phyloP scores from a whole-genome alignment of 2,797 vertebrate species.

The Bothrops alternatus region DNA sequence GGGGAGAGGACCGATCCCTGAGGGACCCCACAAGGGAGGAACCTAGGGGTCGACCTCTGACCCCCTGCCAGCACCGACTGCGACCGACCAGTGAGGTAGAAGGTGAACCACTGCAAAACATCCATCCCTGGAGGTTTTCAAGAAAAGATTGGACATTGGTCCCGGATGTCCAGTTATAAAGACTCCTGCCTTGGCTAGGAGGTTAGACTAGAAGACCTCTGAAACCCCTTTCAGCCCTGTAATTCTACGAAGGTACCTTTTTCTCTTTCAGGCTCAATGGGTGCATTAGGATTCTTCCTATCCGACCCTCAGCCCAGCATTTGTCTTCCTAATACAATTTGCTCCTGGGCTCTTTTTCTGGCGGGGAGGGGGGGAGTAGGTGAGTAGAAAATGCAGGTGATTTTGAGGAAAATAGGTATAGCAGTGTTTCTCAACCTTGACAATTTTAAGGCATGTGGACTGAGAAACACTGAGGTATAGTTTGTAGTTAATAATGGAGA shows the following conservation, averaged over 20 bases:
- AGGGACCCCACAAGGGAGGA: too few relatives aligned
- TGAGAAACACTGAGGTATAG: too few relatives aligned
- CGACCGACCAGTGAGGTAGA: too few relatives aligned
- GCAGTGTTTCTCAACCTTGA: not conserved
- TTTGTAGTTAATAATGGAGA: not conserved
- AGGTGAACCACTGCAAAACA: too few relatives aligned
- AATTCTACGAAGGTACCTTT: not conserved
- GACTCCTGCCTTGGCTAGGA: not conserved
- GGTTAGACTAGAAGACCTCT: not conserved
- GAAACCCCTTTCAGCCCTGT: not conserved
- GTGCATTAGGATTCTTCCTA: not conserved
- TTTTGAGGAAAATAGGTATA: not conserved
- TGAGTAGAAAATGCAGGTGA: not conserved
- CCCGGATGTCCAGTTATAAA: too few relatives aligned
- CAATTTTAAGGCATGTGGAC: too few relatives aligned
- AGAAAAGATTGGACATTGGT: not conserved
- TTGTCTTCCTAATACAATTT: not conserved
- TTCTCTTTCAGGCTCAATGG: not conserved
- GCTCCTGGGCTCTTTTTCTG: not conserved
- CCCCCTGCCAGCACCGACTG: too few relatives aligned
- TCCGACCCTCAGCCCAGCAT: not conserved
- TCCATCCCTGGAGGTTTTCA: not conserved
- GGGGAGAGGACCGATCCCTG: too few relatives aligned
- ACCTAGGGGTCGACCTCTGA: too few relatives aligned
- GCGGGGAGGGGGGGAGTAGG: not conserved